These are phyloP conservation scores for Mimachlamys varia DNA, from an alignment of 2,888 invertebrate species.

Conservation along the genomic window DNA sequence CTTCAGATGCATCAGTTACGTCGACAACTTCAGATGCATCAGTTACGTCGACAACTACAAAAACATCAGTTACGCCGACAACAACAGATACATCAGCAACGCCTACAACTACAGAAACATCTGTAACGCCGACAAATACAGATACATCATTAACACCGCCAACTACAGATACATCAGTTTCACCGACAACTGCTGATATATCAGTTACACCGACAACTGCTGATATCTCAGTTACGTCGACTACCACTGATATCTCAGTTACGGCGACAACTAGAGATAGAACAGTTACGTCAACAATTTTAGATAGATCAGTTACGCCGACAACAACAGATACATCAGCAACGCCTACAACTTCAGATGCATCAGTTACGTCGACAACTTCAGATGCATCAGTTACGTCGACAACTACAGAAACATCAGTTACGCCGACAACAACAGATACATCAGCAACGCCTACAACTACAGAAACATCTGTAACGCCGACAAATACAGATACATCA, in stretches of 20 bases:
- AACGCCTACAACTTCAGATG: too few species aligned
- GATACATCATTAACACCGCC: neutral
- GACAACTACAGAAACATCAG: neutral
- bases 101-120: neutral
- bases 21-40: neutral
- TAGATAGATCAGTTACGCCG: too few species aligned
- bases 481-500: too few species aligned
- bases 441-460: neutral
- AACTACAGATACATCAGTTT: neutral
- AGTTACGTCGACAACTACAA: neutral
- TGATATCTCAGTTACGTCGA: neutral
- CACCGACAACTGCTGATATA: neutral
- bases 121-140: neutral
- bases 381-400: neutral
- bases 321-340: too few species aligned
- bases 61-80: neutral
- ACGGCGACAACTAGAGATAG: neutral
- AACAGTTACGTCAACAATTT: too few species aligned
- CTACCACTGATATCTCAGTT: neutral
- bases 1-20: neutral
- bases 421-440: neutral
- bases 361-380: too few species aligned
- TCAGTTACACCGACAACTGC: neutral
- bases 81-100: neutral
- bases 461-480: too few species aligned